Evolutionary conservation across 2,113 vertebrate genomes (phyloP), one percentile per base, ranked within the genome.

Genomic region (Oryzias javanicus): DNA sequence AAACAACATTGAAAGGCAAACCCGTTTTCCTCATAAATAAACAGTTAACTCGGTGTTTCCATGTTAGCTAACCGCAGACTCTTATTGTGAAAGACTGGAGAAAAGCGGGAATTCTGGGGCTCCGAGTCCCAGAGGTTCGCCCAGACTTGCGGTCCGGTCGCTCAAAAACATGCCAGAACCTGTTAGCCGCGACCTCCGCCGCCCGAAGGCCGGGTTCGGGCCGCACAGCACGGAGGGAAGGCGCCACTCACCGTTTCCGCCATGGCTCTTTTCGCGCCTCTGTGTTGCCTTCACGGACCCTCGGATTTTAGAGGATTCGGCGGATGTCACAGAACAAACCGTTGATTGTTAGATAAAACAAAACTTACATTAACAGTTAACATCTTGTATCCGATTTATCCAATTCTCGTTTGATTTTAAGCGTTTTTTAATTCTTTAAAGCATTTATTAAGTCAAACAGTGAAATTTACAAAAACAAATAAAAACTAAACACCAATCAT

Each of bases 191-290:
- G 0, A 24, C n/a, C 16, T 0, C 0, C 1, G 3, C 18, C 2
- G 3, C 1, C 22, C 0, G 0, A 1, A 4, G 1, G 6, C 17
- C 0, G 4, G 45, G 6, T 22, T 42, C 17, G 7, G 12, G 13
- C 5, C 20, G 8, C n/a, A 42, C 61, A 44, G 0, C 14, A 15
- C 15, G 24, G 6, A 1, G 0, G 3, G 1, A 0, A 14, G 25
- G 29, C 49, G 10, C 20, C 49, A 79, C 82, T 84, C 68, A 90
- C 88, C 79, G 41, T 3, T 47, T 91, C 86, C 3, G 83, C 83
- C 88, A 89, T 89, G 14, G n/a, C 53, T 14, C 16, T 49, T 60
- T 47, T 27, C 10, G 4, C 69, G 47, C 25, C 20, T 1, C 8
- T 14, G 6, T 48, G 74, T 3, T 16, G 60, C 76, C 1, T 86